These are phyloP conservation scores for Hofmannophila pseudospretella DNA, from an alignment of 2,888 invertebrate genomes.

Conservation along the genomic window DNA sequence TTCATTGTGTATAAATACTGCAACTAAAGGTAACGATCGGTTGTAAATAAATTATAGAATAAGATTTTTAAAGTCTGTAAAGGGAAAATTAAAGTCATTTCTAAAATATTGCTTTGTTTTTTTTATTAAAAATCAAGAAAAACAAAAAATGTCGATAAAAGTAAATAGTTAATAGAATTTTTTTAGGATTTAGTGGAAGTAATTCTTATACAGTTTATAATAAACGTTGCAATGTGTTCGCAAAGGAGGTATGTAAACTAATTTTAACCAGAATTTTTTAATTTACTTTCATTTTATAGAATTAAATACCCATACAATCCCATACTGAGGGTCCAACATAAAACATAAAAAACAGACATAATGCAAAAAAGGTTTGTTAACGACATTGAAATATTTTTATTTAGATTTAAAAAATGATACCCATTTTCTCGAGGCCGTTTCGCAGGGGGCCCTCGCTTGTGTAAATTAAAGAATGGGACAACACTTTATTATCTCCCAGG, in stretches of 20 bases:
- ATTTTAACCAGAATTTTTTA: not conserved
- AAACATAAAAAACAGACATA: conserved; percentile 29
- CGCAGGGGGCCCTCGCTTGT: conserved; percentile 14
- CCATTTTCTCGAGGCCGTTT: conserved; percentile 22
- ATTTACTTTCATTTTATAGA: not conserved
- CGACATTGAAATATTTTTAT: conserved; percentile 28
- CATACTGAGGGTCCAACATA: too few relatives aligned
- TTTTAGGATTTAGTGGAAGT: not conserved
- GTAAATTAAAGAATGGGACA: conserved; percentile 16
- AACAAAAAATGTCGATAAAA: not conserved
- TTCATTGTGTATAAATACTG: conserved; percentile 52
- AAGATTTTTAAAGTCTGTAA: conserved; percentile 76
- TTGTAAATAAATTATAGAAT: conserved; percentile 70
- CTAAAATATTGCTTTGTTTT: conserved; percentile 29
- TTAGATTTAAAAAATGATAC: conserved; percentile 37
- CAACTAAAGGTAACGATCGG: conserved; percentile 48
- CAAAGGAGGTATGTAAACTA: not conserved
- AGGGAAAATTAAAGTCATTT: conserved; percentile 71
- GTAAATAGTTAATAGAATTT: not conserved
- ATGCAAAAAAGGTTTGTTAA: conserved; percentile 25
- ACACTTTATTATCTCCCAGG: conserved; percentile 10
- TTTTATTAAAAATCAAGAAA: conserved; percentile 5
- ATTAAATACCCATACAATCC: conserved; percentile 7
- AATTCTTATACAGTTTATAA: too few relatives aligned
- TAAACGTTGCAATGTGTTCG: too few relatives aligned